Base-by-base conservation (phyloP, 2,797 vertebrate species). In the Mormyrus proboscirostris region DNA sequence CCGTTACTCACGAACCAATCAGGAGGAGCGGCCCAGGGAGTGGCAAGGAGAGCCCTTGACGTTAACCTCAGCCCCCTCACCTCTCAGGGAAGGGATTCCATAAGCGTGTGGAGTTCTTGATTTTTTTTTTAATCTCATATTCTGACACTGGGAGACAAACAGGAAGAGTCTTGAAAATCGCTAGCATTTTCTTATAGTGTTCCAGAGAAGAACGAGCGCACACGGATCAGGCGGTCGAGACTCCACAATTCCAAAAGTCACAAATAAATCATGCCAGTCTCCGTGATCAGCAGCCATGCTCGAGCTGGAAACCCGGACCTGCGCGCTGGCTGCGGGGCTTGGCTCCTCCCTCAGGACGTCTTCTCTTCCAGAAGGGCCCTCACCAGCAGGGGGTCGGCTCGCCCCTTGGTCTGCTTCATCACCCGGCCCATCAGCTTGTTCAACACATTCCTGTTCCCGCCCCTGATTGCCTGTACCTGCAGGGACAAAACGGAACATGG, bases 381-480 rank as follows among this genome's bases (percentile, higher is more conserved):
- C 90, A 99, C 96, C 89, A 95, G 90, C 4, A 95, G 92, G 0
- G 98, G 97, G 76, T 97, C 97, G 0, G 97, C 96, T 88, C 97
- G 94, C 41, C 96, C 96, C 90, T 95, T 95, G 19, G 97, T 97
- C 44, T 97, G 94, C 91, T 92, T 98, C 92, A 97, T 97, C 88
- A 99, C 97, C 89, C 97, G 91, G 0, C 98, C 98, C 33, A 99
- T 97, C 91, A 99, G 94, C 91, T 96, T 99, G 92, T 99, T 99
- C 87, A 99, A 91, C 29, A 98, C 97, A 92, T 96, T 98, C 29
- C 44, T 92, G 93, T 99, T 98, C 90, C 97, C 98, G 0, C 91
- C 93, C 92, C 95, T 97, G 94, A 99, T 93, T 0, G 95, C 97
- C 73, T 53, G 92, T 86, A 99, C 98, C 99, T 99, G 90, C 83